Conservation (phyloP, 1,140 invertebrate species). For the Platyscapa corneri region DNA sequence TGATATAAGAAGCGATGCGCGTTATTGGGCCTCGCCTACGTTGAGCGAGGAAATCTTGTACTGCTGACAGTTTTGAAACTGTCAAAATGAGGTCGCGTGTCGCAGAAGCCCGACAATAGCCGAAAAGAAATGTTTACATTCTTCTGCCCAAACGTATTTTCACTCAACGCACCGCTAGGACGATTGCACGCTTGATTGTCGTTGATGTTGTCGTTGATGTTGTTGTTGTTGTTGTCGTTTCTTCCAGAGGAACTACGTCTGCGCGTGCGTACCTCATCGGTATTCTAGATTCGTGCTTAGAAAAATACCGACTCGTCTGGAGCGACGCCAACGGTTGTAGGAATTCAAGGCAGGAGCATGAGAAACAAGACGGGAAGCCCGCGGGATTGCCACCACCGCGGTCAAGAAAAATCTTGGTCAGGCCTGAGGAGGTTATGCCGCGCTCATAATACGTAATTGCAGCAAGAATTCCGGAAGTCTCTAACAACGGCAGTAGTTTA, state of each 20-base stretch:
- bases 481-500: not conserved
- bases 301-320: conserved; percentile 8
- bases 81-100: not conserved
- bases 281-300: conserved; percentile 14
- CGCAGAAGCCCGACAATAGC: not conserved
- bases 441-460: conserved; percentile 24
- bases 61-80: too few relatives aligned
- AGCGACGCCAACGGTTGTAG: conserved; percentile 9
- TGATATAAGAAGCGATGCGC: too few relatives aligned
- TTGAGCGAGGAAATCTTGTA: too few relatives aligned
- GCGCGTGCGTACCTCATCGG: not conserved
- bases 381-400: not conserved
- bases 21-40: too few relatives aligned
- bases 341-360: not conserved
- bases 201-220: too few relatives aligned
- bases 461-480: not conserved
- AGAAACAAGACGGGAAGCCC: not conserved
- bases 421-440: not conserved
- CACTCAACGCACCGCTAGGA: not conserved
- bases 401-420: conserved; percentile 13
- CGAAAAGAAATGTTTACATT: not conserved
- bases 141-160: not conserved
- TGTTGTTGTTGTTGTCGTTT: too few relatives aligned
- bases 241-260: not conserved
- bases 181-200: conserved; percentile 9